Percentiles rank a stretch among this genome's conserved stretches.
Conservation (phyloP, 2,797 vertebrate species). For the Onychomys leucogaster region DNA sequence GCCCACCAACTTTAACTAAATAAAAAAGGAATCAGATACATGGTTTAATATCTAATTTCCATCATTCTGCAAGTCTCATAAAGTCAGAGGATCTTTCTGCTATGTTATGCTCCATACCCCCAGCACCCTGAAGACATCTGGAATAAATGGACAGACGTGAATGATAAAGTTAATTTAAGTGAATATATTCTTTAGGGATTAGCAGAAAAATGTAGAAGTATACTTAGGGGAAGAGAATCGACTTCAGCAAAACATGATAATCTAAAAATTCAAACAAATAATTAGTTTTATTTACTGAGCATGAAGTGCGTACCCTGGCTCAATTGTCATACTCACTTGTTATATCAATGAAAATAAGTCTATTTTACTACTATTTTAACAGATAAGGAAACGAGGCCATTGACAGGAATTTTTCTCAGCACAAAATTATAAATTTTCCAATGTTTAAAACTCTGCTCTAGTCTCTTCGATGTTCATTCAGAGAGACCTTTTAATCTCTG, state of each 20-base stretch:
- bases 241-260: not conserved
- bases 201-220: conserved; percentile 33
- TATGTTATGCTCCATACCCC: not conserved
- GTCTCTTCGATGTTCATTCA: not conserved
- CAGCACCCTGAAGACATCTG: not conserved
- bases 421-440: not conserved
- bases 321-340: not conserved
- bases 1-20: not conserved
- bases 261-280: conserved; percentile 3
- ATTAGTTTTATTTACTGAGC: not conserved
- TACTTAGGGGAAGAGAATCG: not conserved
- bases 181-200: not conserved
- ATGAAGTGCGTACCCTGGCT: not conserved
- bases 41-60: not conserved
- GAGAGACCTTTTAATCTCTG: not conserved
- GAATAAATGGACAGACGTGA: not conserved
- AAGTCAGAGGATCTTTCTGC: not conserved
- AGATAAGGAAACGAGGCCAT: not conserved
- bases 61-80: not conserved
- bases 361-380: not conserved
- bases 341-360: not conserved
- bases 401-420: not conserved
- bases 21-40: not conserved
- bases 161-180: not conserved
- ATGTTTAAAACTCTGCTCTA: not conserved